phyloP scores from a whole-genome alignment of 1,140 invertebrate species.

The Lucilia sericata region DNA sequence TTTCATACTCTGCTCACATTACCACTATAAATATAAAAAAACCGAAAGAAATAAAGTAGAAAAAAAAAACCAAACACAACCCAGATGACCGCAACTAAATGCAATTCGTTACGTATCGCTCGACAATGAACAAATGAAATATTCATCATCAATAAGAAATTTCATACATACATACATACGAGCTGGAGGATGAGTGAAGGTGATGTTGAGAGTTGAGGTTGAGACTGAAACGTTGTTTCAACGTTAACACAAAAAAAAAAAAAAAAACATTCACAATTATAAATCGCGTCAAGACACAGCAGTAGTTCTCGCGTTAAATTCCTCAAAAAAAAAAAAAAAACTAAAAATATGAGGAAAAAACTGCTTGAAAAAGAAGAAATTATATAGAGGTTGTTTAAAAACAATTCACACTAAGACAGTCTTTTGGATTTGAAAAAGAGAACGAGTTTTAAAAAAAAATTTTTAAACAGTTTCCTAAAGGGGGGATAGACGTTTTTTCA shows the following conservation, averaged over 20 bases:
- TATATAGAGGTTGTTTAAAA: background rate
- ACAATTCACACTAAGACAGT: too few relatives aligned
- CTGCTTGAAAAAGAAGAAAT: background rate
- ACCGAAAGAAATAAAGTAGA: background rate
- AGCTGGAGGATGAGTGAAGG: background rate
- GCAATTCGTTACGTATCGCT: conserved; percentile 64
- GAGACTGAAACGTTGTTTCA: background rate
- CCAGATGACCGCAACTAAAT: conserved; percentile 65
- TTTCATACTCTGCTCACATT: background rate
- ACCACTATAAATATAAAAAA: background rate
- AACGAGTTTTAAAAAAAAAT: too few relatives aligned
- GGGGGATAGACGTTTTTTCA: too few relatives aligned
- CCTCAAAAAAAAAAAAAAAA: background rate
- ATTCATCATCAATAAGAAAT: background rate
- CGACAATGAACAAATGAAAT: conserved; percentile 37
- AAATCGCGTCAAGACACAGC: conserved; percentile 16
- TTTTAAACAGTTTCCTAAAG: too few relatives aligned
- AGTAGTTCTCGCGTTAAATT: conserved; percentile 20
- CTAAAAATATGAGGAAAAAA: background rate
- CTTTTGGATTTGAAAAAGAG: too few relatives aligned
- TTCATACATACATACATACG: background rate
- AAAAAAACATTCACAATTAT: background rate
- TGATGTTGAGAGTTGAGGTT: background rate
- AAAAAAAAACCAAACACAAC: conserved; percentile 19
- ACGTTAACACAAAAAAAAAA: background rate